These are phyloP conservation scores for Scyliorhinus canicula DNA, from an alignment of 2,797 vertebrate species.

Conservation along the genomic window DNA sequence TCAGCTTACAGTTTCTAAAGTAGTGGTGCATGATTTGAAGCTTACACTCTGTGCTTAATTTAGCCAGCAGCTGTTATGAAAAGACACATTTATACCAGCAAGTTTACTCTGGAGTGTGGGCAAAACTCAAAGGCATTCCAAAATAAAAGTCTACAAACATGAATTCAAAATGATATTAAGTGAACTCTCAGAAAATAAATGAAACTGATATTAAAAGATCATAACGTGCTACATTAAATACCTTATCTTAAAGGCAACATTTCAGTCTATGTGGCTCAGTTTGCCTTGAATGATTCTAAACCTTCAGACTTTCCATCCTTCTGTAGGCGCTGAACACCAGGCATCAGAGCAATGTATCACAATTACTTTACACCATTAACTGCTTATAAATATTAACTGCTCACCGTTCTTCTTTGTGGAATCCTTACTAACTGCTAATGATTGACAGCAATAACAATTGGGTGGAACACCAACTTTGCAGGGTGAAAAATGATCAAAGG, in stretches of 20 bases:
- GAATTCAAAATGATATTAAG: neutral
- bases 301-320: neutral
- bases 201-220: neutral
- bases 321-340: neutral
- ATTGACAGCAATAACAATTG: neutral
- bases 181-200: neutral
- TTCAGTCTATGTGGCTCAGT: neutral
- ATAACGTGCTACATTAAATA: neutral
- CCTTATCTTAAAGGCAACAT: neutral
- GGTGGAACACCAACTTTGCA: neutral
- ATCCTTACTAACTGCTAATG: neutral
- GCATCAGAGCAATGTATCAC: neutral
- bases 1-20: constrained; percentile 40
- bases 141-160: neutral
- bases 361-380: neutral
- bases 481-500: neutral
- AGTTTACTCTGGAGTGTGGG: constrained; percentile 44
- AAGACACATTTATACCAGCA: constrained; percentile 39
- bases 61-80: constrained; percentile 44
- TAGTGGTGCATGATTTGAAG: constrained; percentile 38
- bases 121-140: neutral
- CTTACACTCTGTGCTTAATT: constrained; percentile 32
- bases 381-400: neutral
- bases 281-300: neutral
- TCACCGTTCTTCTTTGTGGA: neutral